These are phyloP conservation scores for Otus sunia DNA, from an alignment of 2,113 vertebrate species.

Conservation along the genomic window DNA sequence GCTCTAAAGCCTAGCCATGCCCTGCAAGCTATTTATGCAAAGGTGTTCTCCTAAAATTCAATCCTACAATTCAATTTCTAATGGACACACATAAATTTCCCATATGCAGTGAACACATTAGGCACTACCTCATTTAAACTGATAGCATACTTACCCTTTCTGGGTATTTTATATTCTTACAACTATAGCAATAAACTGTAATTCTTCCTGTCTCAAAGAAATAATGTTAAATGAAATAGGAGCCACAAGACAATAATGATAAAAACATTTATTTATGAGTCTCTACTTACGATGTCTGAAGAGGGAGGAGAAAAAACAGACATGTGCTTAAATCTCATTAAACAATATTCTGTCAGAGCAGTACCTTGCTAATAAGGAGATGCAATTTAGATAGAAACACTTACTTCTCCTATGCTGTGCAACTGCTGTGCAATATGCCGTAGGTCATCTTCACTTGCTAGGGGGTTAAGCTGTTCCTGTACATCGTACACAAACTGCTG, in stretches of 20 bases:
- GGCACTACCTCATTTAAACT: not conserved
- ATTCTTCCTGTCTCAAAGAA: not conserved
- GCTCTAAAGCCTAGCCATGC: not conserved
- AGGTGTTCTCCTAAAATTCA: not conserved
- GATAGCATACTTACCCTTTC: not conserved
- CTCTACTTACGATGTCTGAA: not conserved
- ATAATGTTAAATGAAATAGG: not conserved
- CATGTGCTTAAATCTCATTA: not conserved
- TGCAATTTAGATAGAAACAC: not conserved
- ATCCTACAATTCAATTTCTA: not conserved
- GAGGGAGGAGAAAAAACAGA: not conserved
- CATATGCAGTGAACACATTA: not conserved
- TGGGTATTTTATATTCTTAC: not conserved
- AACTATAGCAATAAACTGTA: not conserved
- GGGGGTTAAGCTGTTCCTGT: slow-evolving; percentile 94
- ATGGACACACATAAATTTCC: not conserved
- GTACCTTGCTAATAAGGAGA: not conserved
- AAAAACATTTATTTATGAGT: not conserved
- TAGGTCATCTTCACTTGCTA: slow-evolving; percentile 92
- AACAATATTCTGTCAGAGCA: not conserved
- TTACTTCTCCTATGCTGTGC: slow-evolving; percentile 93
- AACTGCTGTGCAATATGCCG: slow-evolving; percentile 86
- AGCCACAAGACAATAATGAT: not conserved
- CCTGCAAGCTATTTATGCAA: not conserved
- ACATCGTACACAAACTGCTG: slow-evolving; percentile 94